These are phyloP conservation scores for Odontocerum albicorne DNA, from an alignment of 2,888 invertebrate genomes.

Conservation along the genomic window DNA sequence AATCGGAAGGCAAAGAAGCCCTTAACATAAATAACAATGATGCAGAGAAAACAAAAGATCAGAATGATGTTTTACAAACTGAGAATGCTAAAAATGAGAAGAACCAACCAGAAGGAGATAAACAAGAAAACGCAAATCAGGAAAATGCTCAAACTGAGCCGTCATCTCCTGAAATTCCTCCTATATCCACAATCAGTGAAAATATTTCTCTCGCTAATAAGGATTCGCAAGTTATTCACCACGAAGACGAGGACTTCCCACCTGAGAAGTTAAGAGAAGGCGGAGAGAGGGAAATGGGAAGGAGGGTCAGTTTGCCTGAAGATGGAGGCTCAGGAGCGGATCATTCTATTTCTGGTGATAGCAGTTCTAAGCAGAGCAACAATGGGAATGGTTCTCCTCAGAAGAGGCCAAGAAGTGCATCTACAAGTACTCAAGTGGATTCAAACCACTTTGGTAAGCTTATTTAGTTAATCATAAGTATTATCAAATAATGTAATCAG, in stretches of 20 bases:
- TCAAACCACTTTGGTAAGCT: slow-evolving; percentile 78
- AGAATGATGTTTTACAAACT: slow-evolving; percentile 41
- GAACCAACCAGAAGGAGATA: slow-evolving; percentile 42
- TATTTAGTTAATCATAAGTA: neutral
- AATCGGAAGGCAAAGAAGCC: slow-evolving; percentile 35
- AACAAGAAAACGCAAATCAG: slow-evolving; percentile 38
- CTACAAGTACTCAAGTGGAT: slow-evolving; percentile 82
- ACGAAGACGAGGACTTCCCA: slow-evolving; percentile 41
- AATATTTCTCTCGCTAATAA: slow-evolving; percentile 60
- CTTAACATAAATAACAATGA: slow-evolving; percentile 29
- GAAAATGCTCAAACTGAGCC: slow-evolving; percentile 44
- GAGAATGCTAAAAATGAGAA: slow-evolving; percentile 50
- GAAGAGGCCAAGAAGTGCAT: slow-evolving; percentile 75
- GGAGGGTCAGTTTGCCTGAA: slow-evolving; percentile 65
- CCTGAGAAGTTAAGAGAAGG: slow-evolving; percentile 40
- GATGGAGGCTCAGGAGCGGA: slow-evolving; percentile 49
- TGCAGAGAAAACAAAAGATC: slow-evolving; percentile 38
- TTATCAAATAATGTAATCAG: too few relatives aligned
- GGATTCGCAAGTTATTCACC: slow-evolving; percentile 44
- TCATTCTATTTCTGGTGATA: slow-evolving; percentile 39
- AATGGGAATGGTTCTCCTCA: slow-evolving; percentile 57
- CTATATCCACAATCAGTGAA: slow-evolving; percentile 75
- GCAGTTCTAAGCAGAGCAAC: slow-evolving; percentile 32
- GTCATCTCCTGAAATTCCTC: slow-evolving; percentile 62
- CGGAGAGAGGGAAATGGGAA: slow-evolving; percentile 51